Base-by-base conservation (phyloP, 2,797 vertebrate species). In the Pantherophis vulpinus region DNA sequence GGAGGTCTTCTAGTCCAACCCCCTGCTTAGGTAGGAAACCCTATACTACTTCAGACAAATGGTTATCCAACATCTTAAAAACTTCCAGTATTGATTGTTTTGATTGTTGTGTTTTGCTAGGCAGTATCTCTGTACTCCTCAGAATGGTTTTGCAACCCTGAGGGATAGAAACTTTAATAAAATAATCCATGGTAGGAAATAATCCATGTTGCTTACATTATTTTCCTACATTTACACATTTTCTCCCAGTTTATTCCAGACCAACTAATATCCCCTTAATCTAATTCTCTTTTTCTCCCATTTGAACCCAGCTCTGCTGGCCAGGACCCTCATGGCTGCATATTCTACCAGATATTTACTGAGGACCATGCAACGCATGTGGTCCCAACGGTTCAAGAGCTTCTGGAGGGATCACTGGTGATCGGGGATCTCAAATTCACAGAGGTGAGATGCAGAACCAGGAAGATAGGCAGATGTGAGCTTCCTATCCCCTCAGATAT, bases 331-430 rank as follows among this genome's bases (percentile, higher is more conserved):
- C 98, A 98, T 94, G 97, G 98, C 95, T 98, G 98, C 91, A 98
- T 98, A 95, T 98, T 98, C 91, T 98, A 98, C 95, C 98, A 98
- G 95, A 98, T 98, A 87, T 98, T 98, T 95, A 98, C 98, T 1
- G 98, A 98, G 42, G 93, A 88, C 23, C 92, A 89, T 13, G 88
- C 51, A 1, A 87, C 86, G 0, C 87, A 93, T 94, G 96, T 97
- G 59, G 98, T 98, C 3, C 97, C 98, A 93, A 98, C 96, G 2
- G 98, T 98, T 54, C 98, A 98, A 96, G 55, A 97, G 0, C 96
- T 98, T 92, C 97, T 98, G 54, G 98, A 98, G 94, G 97, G 98
- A 13, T 98, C 98, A 5, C 98, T 98, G 95, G 96, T 98, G 63
- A 98, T 98, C 63, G 95, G 98, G 0, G 97, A 98, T n/a, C 98